phyloP scores from a whole-genome alignment of 2,888 invertebrate genomes.

The Portevinia maculata region DNA sequence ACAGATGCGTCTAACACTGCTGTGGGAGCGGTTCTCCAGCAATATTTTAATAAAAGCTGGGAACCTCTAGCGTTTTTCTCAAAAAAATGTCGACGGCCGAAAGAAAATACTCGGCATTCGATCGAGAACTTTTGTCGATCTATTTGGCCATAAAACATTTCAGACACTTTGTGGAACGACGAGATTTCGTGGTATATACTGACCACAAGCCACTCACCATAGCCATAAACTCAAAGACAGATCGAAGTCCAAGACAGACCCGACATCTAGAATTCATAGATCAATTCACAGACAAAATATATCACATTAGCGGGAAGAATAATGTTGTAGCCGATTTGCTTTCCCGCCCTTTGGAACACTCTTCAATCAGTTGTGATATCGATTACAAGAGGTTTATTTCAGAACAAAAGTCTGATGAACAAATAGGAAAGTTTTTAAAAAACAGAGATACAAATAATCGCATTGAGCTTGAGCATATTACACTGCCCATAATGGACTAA shows the following conservation, averaged over 20 bases:
- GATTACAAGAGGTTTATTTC: neutral
- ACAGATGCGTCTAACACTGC: neutral
- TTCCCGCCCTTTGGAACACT: neutral
- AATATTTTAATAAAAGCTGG: constrained; percentile 4
- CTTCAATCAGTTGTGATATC: neutral
- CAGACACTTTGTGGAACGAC: neutral
- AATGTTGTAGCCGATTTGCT: constrained; percentile 67
- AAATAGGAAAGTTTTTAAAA: constrained; percentile 5
- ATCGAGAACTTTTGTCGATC: no score
- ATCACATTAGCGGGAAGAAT: constrained; percentile 11
- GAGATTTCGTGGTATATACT: no score
- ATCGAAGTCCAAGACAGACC: constrained; percentile 15
- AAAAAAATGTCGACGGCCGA: no score
- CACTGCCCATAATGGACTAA: neutral
- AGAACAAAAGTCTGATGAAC: constrained; percentile 6
- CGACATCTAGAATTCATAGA: neutral
- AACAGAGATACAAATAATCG: neutral
- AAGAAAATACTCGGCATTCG: no score
- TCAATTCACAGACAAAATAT: constrained; percentile 7
- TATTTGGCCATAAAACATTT: no score
- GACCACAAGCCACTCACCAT: constrained; percentile 14
- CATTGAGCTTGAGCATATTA: neutral
- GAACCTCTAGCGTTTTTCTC: constrained; percentile 22
- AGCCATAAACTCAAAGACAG: constrained; percentile 10
- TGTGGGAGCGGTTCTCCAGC: neutral